A percentile compares a stretch with the other conserved stretches of the same genome.
Conservation (phyloP, 2,113 vertebrate genomes). For the Thomomys bottae region DNA sequence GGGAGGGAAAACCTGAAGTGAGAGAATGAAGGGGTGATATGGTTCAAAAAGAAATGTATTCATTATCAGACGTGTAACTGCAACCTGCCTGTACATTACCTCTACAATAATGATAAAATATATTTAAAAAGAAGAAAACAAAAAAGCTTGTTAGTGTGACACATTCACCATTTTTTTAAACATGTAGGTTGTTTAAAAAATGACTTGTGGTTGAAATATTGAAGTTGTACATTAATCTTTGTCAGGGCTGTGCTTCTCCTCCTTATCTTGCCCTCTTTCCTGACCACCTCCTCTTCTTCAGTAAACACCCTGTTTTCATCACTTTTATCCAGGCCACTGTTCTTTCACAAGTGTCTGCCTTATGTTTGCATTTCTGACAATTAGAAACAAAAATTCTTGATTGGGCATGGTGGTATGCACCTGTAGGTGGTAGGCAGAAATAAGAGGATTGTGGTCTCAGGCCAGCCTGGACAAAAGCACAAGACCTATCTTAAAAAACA, state of each 20-base stretch:
- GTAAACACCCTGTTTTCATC: neutral
- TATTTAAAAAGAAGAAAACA: no score
- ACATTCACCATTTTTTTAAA: neutral
- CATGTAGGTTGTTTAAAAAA: neutral
- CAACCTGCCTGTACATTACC: no score
- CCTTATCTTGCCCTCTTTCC: neutral
- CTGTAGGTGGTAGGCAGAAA: no score
- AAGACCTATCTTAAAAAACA: no score
- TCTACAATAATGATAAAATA: no score
- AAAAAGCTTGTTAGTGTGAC: neutral
- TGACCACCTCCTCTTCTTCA: neutral
- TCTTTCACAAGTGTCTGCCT: neutral
- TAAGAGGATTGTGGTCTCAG: no score
- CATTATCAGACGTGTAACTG: no score
- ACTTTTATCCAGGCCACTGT: neutral
- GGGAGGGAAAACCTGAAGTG: no score
- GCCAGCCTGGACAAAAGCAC: no score
- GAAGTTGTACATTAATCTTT: slow-evolving; percentile 8
- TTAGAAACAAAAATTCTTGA: neutral
- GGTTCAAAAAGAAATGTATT: no score
- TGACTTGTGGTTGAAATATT: slow-evolving; percentile 51
- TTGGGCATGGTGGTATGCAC: no score
- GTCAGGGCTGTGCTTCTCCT: neutral
- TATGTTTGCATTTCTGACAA: neutral
- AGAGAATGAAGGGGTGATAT: no score